Evolutionary conservation across 2,113 vertebrate genomes (phyloP), one percentile per base, ranked within the genome.

Genomic region (Colistium nudipinnis): DNA sequence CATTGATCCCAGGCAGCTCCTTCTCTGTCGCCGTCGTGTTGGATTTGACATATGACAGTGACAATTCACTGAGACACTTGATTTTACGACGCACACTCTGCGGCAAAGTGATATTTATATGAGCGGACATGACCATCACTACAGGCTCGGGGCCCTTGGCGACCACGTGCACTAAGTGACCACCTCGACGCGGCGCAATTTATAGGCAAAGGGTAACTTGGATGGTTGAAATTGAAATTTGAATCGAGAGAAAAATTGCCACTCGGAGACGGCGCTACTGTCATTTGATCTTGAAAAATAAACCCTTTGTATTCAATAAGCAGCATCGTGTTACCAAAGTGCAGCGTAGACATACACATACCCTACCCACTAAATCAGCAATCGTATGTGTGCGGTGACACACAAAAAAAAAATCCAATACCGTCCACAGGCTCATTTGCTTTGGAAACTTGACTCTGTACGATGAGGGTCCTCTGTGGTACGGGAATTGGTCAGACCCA

Each of bases 231-330:
- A 68, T 31, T 5, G 22, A n/a, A n/a, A n/a, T n/a, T n/a, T n/a
- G n/a, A n/a, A n/a, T n/a, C n/a, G n/a, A n/a, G n/a, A n/a, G n/a
- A n/a, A n/a, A n/a, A n/a, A n/a, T n/a, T n/a, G n/a, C n/a, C n/a
- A n/a, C 38, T 60, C 60, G 57, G 12, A 48, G 22, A 65, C 10
- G 44, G 31, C 4, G 31, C n/a, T 45, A 25, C 45, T 2, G 25
- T 33, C 64, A 44, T 76, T 75, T 60, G 53, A 36, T 49, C 67
- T 27, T 33, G 4, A 0, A 61, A 74, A 83, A 80, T 57, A 9
- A 82, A 80, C 53, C 69, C 24, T 77, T 64, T 66, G 1, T 73
- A 87, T 88, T 91, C 85, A 80, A 84, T 86, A 82, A n/a, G 41
- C 56, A 24, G 61, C 22, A 59, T 72, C 44, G 28, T 28, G 62